These are phyloP conservation scores for Okamejei kenojei DNA, from an alignment of 2,797 vertebrate genomes.

Conservation along the genomic window DNA sequence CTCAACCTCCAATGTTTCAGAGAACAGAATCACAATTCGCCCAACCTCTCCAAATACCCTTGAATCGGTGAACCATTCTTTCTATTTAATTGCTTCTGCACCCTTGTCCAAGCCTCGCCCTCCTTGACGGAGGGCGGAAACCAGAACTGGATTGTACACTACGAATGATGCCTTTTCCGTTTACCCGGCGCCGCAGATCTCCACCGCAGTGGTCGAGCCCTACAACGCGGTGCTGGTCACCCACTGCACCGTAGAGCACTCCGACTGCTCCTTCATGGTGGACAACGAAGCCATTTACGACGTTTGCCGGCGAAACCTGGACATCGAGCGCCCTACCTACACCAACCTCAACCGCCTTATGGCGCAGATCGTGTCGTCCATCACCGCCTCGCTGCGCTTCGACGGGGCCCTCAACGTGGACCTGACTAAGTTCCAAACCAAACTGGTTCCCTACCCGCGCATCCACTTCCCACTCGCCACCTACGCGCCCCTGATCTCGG, in stretches of 20 bases:
- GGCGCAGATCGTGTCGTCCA: neutral
- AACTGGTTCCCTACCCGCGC: constrained; percentile 26
- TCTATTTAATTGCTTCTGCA: too few relatives aligned
- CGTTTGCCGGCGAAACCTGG: constrained; percentile 16
- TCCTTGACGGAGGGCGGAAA: too few relatives aligned
- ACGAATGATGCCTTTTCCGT: neutral
- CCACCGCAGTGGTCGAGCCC: constrained; percentile 26
- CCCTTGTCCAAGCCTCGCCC: too few relatives aligned
- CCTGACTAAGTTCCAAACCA: too few relatives aligned
- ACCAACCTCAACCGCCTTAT: neutral
- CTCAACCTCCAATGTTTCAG: too few relatives aligned
- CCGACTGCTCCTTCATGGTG: constrained; percentile 37
- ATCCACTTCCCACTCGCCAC: neutral
- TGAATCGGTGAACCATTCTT: too few relatives aligned
- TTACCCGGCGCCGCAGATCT: constrained; percentile 31
- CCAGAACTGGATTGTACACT: too few relatives aligned
- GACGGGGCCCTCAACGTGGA: neutral
- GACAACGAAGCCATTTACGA: constrained; percentile 38
- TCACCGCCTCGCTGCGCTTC: neutral
- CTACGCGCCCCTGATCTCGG: constrained; percentile 27
- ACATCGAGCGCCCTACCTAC: constrained; percentile 31
- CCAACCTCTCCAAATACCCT: too few relatives aligned
- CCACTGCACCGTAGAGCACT: constrained; percentile 35
- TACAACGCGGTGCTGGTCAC: constrained; percentile 32
- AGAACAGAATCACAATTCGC: too few relatives aligned